These are phyloP conservation scores for Scaptomyza hsui DNA, from an alignment of 1,140 invertebrate genomes.

Conservation along the genomic window DNA sequence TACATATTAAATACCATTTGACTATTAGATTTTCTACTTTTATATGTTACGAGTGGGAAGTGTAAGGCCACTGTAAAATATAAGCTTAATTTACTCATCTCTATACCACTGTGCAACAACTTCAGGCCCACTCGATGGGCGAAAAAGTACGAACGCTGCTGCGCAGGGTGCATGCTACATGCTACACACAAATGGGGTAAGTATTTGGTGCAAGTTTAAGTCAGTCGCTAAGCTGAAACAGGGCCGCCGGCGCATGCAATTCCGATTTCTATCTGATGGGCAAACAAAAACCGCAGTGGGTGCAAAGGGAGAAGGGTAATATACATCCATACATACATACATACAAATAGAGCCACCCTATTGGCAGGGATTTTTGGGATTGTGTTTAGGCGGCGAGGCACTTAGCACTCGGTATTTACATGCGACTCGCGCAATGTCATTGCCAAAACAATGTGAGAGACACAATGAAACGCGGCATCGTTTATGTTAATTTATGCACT, in stretches of 20 bases:
- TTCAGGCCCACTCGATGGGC: conserved; percentile 38
- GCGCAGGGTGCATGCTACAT: not conserved
- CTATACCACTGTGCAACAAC: conserved; percentile 49
- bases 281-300: conserved; percentile 81
- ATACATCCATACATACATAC: too few species aligned
- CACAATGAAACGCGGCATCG: conserved; percentile 37
- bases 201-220: conserved; percentile 37
- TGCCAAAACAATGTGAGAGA: conserved; percentile 68
- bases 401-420: conserved; percentile 62
- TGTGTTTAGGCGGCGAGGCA: conserved; percentile 11
- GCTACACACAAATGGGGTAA: conserved; percentile 1
- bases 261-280: conserved; percentile 78
- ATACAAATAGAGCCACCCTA: conserved; percentile 31
- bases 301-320: conserved; percentile 32
- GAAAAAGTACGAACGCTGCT: conserved; percentile 16
- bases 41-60: not conserved
- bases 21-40: not conserved
- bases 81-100: too few species aligned
- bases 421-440: conserved; percentile 73
- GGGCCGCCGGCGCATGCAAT: conserved; percentile 28
- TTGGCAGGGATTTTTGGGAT: conserved; percentile 22
- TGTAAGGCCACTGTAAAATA: conserved; percentile 3
- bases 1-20: too few species aligned
- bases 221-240: conserved; percentile 51
- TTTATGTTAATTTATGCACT: conserved; percentile 80